A percentile compares a stretch with the other conserved stretches of the same genome.
These are phyloP conservation scores for Argynnis bischoffii DNA, from an alignment of 2,888 invertebrate species.

Conservation along the genomic window DNA sequence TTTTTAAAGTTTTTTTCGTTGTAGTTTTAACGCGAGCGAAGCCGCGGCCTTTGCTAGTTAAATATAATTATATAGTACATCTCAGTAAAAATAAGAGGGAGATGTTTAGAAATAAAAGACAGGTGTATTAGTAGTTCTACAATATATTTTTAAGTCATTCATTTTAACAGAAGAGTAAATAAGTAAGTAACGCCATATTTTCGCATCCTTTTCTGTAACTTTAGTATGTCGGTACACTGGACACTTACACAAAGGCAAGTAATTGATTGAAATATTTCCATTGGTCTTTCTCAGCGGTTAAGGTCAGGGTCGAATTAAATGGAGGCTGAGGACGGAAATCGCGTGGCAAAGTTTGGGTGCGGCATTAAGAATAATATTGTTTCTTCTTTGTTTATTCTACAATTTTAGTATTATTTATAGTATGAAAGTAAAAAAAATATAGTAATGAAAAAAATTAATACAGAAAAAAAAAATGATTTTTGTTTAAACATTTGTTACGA, in stretches of 20 bases:
- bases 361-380: conserved; percentile 3
- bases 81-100: too few relatives aligned
- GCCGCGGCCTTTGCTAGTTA: too few relatives aligned
- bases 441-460: neutral
- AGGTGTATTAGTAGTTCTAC: too few relatives aligned
- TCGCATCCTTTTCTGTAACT: neutral
- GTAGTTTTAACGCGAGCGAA: too few relatives aligned
- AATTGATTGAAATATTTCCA: conserved; percentile 33
- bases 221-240: conserved; percentile 10
- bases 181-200: neutral
- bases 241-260: conserved; percentile 22
- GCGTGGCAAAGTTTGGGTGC: conserved; percentile 12
- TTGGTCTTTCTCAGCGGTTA: conserved; percentile 25
- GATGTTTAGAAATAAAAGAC: too few relatives aligned
- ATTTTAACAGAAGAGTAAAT: neutral
- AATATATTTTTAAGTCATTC: too few relatives aligned
- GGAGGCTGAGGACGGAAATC: conserved; percentile 19
- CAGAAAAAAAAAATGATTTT: too few relatives aligned
- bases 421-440: neutral
- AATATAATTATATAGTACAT: too few relatives aligned
- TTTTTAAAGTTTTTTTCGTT: too few relatives aligned
- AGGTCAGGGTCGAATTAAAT: conserved; percentile 33
- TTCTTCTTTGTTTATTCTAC: conserved; percentile 2
- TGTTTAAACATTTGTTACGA: too few relatives aligned
- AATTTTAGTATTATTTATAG: too few relatives aligned